A percentile compares a stretch with the other conserved stretches of the same genome.
phyloP scores from a whole-genome alignment of 2,888 invertebrate species.

The Cetonia aurata region DNA sequence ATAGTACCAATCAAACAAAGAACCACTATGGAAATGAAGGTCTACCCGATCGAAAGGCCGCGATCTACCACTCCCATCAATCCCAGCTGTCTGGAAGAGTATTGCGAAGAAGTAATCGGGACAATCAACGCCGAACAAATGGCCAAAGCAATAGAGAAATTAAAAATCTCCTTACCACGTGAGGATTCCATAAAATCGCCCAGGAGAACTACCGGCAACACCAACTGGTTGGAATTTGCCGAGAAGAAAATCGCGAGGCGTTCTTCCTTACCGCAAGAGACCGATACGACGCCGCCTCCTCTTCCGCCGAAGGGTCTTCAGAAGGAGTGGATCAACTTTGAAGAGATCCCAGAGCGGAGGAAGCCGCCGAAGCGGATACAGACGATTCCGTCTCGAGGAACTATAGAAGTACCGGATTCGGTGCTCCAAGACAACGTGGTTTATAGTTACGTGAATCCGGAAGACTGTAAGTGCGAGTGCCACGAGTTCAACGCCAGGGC shows the following conservation, averaged over 20 bases:
- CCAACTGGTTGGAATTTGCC: conserved; percentile 74
- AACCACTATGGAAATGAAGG: conserved; percentile 72
- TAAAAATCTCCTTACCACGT: conserved; percentile 78
- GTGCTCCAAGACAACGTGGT: conserved; percentile 68
- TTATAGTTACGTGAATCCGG: conserved; percentile 87
- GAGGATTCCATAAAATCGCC: conserved; percentile 69
- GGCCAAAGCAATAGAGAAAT: conserved; percentile 70
- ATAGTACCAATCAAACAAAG: conserved; percentile 85
- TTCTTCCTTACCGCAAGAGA: conserved; percentile 57
- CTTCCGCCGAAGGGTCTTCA: conserved; percentile 65
- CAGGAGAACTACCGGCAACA: conserved; percentile 64
- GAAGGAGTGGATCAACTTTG: conserved; percentile 87
- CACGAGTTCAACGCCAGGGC: conserved; percentile 71
- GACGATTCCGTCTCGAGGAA: conserved; percentile 76
- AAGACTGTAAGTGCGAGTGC: conserved; percentile 90
- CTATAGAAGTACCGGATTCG: conserved; percentile 65
- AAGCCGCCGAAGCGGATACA: conserved; percentile 87
- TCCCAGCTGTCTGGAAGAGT: conserved; percentile 79
- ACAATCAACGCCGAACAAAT: conserved; percentile 56
- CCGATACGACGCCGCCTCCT: conserved; percentile 65
- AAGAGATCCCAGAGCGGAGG: conserved; percentile 85
- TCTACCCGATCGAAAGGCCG: conserved; percentile 81
- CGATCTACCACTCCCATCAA: conserved; percentile 80
- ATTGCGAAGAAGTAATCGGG: conserved; percentile 68
- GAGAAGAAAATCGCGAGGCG: conserved; percentile 71